These are phyloP conservation scores for Sandelia bainsii DNA, from an alignment of 2,797 vertebrate genomes.

Conservation along the genomic window DNA sequence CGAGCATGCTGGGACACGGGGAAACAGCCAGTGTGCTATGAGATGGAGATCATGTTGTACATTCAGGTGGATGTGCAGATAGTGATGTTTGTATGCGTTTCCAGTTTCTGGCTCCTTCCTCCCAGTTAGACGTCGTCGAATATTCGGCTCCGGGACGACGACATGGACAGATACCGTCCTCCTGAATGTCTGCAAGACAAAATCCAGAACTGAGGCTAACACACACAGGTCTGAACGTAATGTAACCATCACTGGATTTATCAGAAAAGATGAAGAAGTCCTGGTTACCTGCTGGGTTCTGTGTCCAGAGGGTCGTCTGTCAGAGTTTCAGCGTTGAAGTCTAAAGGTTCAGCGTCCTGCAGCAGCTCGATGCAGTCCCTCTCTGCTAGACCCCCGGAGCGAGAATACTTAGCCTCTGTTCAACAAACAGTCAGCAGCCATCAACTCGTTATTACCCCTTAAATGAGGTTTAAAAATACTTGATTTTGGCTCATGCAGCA, in stretches of 20 bases:
- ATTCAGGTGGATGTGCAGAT: slow-evolving; percentile 44
- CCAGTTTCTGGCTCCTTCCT: neutral
- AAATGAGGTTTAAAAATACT: too few species aligned
- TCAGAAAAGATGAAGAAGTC: too few species aligned
- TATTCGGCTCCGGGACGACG: slow-evolving; percentile 92
- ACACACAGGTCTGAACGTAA: too few species aligned
- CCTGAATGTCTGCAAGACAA: slow-evolving; percentile 84
- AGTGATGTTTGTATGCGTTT: neutral
- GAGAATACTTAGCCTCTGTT: slow-evolving; percentile 89
- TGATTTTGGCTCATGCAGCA: too few species aligned
- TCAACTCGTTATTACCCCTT: neutral
- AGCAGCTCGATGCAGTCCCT: slow-evolving; percentile 94
- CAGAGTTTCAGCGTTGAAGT: slow-evolving; percentile 92
- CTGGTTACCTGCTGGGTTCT: slow-evolving; percentile 85
- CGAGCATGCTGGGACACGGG: slow-evolving; percentile 37
- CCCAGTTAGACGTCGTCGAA: slow-evolving; percentile 92
- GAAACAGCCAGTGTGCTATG: slow-evolving; percentile 8
- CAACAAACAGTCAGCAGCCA: neutral
- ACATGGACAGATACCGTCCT: slow-evolving; percentile 98
- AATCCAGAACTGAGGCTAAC: neutral
- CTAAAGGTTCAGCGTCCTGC: slow-evolving; percentile 94
- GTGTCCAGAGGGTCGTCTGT: slow-evolving; percentile 89
- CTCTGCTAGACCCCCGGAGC: slow-evolving; percentile 86
- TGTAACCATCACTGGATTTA: neutral
- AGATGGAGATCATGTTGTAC: slow-evolving; percentile 50